A percentile compares a stretch with the other conserved stretches of the same genome.
Evolutionary conservation across 1,140 invertebrate species (phyloP).

Genomic region (Helicoverpa zea): DNA sequence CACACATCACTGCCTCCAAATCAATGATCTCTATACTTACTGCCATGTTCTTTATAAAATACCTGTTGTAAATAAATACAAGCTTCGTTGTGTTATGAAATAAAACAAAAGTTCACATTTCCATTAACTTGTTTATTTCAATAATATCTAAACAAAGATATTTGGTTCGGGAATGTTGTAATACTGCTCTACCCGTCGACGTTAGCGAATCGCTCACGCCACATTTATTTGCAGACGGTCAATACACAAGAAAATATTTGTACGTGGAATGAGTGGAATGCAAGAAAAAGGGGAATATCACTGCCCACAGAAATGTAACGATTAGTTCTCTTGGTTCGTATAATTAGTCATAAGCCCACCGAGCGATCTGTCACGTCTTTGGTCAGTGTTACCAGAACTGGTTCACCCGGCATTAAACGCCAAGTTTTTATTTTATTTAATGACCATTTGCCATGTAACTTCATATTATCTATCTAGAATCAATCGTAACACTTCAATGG

Average conservation of each 20-base stretch:
- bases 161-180: slow-evolving; percentile 68
- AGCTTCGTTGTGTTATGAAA: slow-evolving; percentile 37
- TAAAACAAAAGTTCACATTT: slow-evolving; percentile 55
- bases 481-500: not conserved
- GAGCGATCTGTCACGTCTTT: too few relatives aligned
- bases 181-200: slow-evolving; percentile 58
- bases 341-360: too few relatives aligned
- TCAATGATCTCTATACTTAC: slow-evolving; percentile 8
- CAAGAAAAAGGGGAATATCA: not conserved
- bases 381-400: too few relatives aligned
- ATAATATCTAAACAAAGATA: slow-evolving; percentile 56
- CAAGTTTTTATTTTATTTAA: too few relatives aligned
- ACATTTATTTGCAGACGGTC: not conserved
- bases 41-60: slow-evolving; percentile 29
- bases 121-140: slow-evolving; percentile 62
- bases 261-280: slow-evolving; percentile 9
- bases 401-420: too few relatives aligned
- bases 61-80: slow-evolving; percentile 9
- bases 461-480: too few relatives aligned
- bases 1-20: not conserved
- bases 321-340: not conserved
- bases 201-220: not conserved
- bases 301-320: not conserved
- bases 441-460: too few relatives aligned
- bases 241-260: not conserved